Base-by-base conservation (phyloP, 2,113 vertebrate species). In the Thunnus thynnus region DNA sequence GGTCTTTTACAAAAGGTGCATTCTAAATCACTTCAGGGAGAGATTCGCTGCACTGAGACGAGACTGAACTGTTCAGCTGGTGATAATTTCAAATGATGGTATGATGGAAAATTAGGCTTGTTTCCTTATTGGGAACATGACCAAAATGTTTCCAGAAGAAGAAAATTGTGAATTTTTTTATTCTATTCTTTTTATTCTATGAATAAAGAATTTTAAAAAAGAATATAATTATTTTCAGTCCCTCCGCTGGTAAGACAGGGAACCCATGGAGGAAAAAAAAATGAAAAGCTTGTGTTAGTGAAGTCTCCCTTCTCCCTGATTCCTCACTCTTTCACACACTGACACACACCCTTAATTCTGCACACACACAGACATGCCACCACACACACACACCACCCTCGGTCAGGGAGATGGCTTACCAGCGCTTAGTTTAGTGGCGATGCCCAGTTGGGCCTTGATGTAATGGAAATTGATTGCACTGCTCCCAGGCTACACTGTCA, bases 381-480 rank as follows among this genome's bases (percentile, higher is more conserved):
- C 69, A 58, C 80, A 78, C 76, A 82, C 70, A 41, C 44, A 56
- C 20, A 72, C 66, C 51, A 69, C 74, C 79, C 78, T 82, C 48
- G 25, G 81, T 74, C 84, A 51, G 79, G 74, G 85, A 89, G 89
- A 92, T 91, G 85, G 88, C 88, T 89, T 89, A 92, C 85, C 72
- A 84, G 73, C 41, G 63, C 86, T 88, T 78, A 86, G 84, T 86
- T 91, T 78, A 78, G 88, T 88, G 65, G 65, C 46, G 62, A 75
- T 88, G 84, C 83, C 86, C 89, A 88, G 82, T 75, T 80, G 84
- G 89, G 67, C 84, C 84, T 83, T 91, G 91, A 92, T 92, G 81
- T 93, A 90, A 94, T 93, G 89, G 88, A 92, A 93, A 94, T 93
- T 94, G 92, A 93, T 93, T 94, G 91, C 78, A 20, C 60, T 77